These are phyloP conservation scores for Harpagifer antarcticus DNA, from an alignment of 2,797 vertebrate species.

Conservation along the genomic window DNA sequence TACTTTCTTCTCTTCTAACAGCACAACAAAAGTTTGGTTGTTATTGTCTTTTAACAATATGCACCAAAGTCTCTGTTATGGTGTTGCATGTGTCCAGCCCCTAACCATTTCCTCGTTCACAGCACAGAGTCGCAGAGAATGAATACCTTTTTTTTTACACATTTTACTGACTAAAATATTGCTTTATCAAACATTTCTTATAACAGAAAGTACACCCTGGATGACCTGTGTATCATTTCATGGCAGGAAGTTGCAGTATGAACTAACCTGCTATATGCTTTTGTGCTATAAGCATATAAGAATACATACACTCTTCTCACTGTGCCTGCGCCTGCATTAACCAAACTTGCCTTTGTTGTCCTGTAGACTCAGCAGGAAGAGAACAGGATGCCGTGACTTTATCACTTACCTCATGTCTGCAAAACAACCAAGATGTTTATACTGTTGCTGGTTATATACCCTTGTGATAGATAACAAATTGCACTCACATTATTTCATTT, in stretches of 20 bases:
- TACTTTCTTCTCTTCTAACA: background rate
- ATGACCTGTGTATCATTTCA: background rate
- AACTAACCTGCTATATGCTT: conserved; percentile 28
- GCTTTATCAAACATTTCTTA: background rate
- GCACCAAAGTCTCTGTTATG: background rate
- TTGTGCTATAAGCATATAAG: background rate
- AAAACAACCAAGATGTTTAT: background rate
- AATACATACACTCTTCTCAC: background rate
- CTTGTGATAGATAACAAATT: background rate
- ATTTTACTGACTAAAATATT: conserved; percentile 21
- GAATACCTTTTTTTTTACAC: background rate
- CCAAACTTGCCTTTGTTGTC: conserved; percentile 15
- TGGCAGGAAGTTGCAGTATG: conserved; percentile 8
- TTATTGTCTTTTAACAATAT: conserved; percentile 11
- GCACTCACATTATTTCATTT: background rate
- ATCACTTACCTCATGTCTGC: conserved; percentile 7
- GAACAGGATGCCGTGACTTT: background rate
- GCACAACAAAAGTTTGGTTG: background rate
- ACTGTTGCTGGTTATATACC: background rate
- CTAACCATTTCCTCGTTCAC: conserved; percentile 38
- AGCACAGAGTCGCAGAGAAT: conserved; percentile 38
- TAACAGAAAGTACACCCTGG: background rate
- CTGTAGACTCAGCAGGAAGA: conserved; percentile 15
- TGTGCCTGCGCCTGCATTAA: conserved; percentile 3
- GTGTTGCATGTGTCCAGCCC: conserved; percentile 38